Percentiles rank a stretch among this genome's conserved stretches.
phyloP scores from a whole-genome alignment of 1,140 invertebrate species.

The Drosophila sp. region DNA sequence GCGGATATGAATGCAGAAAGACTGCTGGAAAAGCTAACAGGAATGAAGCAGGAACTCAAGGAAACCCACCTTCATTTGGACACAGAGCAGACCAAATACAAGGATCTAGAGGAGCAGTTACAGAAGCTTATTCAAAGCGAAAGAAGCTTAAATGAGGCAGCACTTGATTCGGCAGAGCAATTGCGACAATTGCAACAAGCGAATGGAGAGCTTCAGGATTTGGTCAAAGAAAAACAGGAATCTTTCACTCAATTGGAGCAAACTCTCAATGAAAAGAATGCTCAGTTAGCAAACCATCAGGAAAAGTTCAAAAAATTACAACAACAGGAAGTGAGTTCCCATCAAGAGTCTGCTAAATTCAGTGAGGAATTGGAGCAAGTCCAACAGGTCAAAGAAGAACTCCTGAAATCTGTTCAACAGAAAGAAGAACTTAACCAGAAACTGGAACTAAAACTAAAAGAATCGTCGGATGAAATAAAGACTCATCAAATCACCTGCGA shows the following conservation, averaged over 20 bases:
- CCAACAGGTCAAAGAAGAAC: slow-evolving; percentile 30
- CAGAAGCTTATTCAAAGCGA: slow-evolving; percentile 36
- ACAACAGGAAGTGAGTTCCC: slow-evolving; percentile 12
- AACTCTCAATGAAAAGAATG: not conserved
- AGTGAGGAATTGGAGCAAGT: slow-evolving; percentile 31
- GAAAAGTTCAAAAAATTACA: not conserved
- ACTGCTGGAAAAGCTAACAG: slow-evolving; percentile 63
- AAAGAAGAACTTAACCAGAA: not conserved
- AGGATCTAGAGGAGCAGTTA: slow-evolving; percentile 28
- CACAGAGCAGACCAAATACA: slow-evolving; percentile 9
- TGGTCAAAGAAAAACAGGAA: not conserved
- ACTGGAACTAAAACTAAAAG: slow-evolving; percentile 1
- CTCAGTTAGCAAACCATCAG: slow-evolving; percentile 15
- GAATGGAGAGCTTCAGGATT: slow-evolving; percentile 28
- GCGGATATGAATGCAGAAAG: slow-evolving; percentile 69
- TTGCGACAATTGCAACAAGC: slow-evolving; percentile 50
- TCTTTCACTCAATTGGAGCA: not conserved
- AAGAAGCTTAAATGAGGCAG: slow-evolving; percentile 31
- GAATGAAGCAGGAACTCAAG: slow-evolving; percentile 65
- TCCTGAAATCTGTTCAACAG: not conserved
- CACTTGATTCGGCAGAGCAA: slow-evolving; percentile 36
- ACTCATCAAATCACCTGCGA: slow-evolving; percentile 13
- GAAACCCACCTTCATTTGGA: slow-evolving; percentile 53
- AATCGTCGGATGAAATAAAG: slow-evolving; percentile 13
- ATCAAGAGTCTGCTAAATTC: slow-evolving; percentile 5